Base-by-base conservation (phyloP, 1,140 invertebrate genomes). In the Orius insidiosus region DNA sequence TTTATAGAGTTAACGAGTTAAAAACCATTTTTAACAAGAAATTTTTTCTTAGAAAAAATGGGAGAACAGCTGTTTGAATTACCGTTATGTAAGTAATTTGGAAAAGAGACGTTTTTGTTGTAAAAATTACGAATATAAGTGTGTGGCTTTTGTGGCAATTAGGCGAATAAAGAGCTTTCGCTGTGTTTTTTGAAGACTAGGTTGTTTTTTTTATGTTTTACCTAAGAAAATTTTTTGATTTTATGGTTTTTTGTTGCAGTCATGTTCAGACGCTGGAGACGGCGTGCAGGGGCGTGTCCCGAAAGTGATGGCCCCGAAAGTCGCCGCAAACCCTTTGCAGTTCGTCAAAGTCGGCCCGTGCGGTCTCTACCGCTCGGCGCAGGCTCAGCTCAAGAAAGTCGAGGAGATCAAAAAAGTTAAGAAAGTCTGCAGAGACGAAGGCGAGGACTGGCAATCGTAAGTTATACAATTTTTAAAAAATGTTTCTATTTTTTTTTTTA, bases 391-490 rank as follows among this genome's bases (percentile, higher is more conserved):
- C 35, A 76, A 84, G 54, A 75, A 85, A 52, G 81, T 82, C 4
- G 79, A 87, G 56, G 80, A 86, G 58, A 77, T 85, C 18, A 84
- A 83, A 58, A 83, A 82, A 54, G 68, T 78, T 30, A 78, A 80
- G 52, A 75, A 82, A 56, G 75, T 80, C 41, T 66, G 74, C 0
- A 68, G 70, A 52, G 78, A 85, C 59, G 81, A 89, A 54, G 79
- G 82, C 38, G 84, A 87, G 61, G 86, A 90, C 58, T 93, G 88
- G 88, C 85, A 90, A 68, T 80, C 80, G 66, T 87, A 92, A 65
- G 78, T 78, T 68, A 36, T 19, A 14, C 11, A 10, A n/a, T n/a
- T 9, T 36, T 50, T 11, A 24, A 46, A 38, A 15, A 50, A 16
- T 24, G 6, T 44, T 5, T 11, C 36, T 50, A 47, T 41, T 45